A percentile compares a stretch with the other conserved stretches of the same genome.
These are phyloP conservation scores for Ectemnius lituratus DNA, from an alignment of 2,888 invertebrate genomes.

Conservation along the genomic window DNA sequence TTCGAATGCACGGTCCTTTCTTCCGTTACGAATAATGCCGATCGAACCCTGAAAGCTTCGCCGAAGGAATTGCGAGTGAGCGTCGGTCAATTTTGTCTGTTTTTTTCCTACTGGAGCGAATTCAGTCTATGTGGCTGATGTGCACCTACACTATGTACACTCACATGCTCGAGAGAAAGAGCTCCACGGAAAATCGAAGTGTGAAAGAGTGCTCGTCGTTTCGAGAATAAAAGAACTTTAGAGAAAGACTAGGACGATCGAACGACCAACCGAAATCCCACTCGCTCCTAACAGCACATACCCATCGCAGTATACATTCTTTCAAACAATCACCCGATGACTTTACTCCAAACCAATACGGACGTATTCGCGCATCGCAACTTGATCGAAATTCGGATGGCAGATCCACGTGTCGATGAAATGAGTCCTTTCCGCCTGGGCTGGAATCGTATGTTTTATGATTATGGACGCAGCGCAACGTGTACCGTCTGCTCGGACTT, in stretches of 20 bases:
- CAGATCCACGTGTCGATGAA: background rate
- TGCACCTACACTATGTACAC: background rate
- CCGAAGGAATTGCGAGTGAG: constrained; percentile 6
- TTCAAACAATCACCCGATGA: background rate
- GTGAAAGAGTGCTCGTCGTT: constrained; percentile 40
- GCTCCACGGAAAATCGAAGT: constrained; percentile 23
- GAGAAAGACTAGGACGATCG: constrained; percentile 26
- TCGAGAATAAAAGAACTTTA: background rate
- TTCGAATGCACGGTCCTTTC: background rate
- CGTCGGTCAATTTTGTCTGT: constrained; percentile 22
- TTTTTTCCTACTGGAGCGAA: constrained; percentile 20
- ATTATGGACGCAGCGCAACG: constrained; percentile 54
- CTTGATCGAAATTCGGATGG: background rate
- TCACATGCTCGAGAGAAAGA: constrained; percentile 5
- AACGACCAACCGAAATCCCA: constrained; percentile 27
- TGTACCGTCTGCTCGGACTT: constrained; percentile 63
- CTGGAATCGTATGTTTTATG: constrained; percentile 57
- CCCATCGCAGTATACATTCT: background rate
- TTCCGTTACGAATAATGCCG: background rate
- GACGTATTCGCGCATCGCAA: background rate
- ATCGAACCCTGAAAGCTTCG: background rate
- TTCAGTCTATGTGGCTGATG: background rate
- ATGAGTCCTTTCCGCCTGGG: constrained; percentile 19
- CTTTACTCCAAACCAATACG: background rate
- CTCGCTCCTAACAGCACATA: background rate